These are phyloP conservation scores for Paramuricea clavata DNA, from an alignment of 92 coral and sea anemone genomes.

Conservation along the genomic window DNA sequence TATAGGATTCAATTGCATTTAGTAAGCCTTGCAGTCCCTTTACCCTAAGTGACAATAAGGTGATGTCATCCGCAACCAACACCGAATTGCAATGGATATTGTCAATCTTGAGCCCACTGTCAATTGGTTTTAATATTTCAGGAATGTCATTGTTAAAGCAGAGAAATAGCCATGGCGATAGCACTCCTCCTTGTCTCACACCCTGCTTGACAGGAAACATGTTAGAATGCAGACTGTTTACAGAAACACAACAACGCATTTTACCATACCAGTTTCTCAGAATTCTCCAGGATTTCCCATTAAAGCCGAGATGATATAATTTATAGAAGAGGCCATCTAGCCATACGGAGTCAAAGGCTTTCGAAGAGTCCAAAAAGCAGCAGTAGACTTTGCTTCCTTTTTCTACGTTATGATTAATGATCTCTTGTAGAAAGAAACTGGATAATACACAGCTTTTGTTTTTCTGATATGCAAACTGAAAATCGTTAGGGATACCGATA, in stretches of 20 bases:
- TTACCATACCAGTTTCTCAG: constrained; percentile 8
- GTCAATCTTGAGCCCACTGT: not conserved
- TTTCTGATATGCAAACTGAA: constrained; percentile 7
- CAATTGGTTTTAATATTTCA: not conserved
- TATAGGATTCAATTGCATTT: constrained; percentile 3
- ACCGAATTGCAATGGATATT: constrained; percentile 7
- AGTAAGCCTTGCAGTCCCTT: constrained; percentile 16
- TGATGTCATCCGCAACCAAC: constrained; percentile 28
- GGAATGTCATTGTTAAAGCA: constrained; percentile 36
- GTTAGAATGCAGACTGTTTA: not conserved
- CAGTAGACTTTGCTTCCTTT: not conserved
- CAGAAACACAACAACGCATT: constrained; percentile 15
- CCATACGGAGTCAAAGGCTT: constrained; percentile 8
- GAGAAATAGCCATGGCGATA: constrained; percentile 34
- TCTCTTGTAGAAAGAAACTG: constrained; percentile 6
- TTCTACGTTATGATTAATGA: not conserved
- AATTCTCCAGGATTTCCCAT: constrained; percentile 18
- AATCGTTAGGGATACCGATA: not conserved
- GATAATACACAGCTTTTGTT: constrained; percentile 13
- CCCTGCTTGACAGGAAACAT: constrained; percentile 34
- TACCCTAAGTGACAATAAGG: not conserved
- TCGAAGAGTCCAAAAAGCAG: not conserved
- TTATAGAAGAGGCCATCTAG: constrained; percentile 21
- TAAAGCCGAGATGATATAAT: not conserved
- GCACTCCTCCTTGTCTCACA: constrained; percentile 39